These are phyloP conservation scores for Ennomos erosarius DNA, from an alignment of 2,888 invertebrate genomes.

Conservation along the genomic window DNA sequence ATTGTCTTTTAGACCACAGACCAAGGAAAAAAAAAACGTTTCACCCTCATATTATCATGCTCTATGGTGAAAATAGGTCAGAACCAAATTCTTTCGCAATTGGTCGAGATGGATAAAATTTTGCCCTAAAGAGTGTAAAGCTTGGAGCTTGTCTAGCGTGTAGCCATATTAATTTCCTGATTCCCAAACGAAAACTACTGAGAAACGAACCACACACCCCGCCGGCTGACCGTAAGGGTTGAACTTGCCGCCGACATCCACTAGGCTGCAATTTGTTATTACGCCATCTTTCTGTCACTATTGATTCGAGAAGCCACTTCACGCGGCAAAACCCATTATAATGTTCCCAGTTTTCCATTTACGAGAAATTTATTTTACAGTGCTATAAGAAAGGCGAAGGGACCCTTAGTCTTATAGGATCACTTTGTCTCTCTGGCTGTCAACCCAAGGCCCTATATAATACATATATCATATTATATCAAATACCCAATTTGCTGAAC, in stretches of 20 bases:
- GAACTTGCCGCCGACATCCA: constrained; percentile 42
- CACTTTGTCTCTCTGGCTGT: too few species aligned
- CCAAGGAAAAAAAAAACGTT: too few species aligned
- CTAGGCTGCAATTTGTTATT: constrained; percentile 55
- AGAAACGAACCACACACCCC: constrained; percentile 49
- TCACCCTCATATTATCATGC: too few species aligned
- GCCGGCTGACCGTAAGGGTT: constrained; percentile 54
- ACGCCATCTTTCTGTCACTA: constrained; percentile 47
- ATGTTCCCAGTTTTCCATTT: too few species aligned
- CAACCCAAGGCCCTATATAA: too few species aligned
- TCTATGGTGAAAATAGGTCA: too few species aligned
- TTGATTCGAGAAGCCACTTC: constrained; percentile 1
- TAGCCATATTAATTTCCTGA: constrained; percentile 73
- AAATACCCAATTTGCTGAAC: too few species aligned
- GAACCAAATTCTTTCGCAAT: constrained; percentile 23
- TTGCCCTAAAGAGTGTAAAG: constrained; percentile 30
- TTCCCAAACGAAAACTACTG: constrained; percentile 63
- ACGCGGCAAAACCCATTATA: background rate
- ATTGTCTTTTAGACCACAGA: background rate
- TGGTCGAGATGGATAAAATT: constrained; percentile 11
- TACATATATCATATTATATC: too few species aligned
- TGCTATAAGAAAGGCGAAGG: too few species aligned
- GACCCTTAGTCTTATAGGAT: too few species aligned
- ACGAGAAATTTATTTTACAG: too few species aligned
- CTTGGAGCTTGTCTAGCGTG: too few species aligned